Percentiles rank a stretch among this genome's conserved stretches.
Evolutionary conservation across 2,113 vertebrate species (phyloP).

Genomic region (Atherinomorus stipes): DNA sequence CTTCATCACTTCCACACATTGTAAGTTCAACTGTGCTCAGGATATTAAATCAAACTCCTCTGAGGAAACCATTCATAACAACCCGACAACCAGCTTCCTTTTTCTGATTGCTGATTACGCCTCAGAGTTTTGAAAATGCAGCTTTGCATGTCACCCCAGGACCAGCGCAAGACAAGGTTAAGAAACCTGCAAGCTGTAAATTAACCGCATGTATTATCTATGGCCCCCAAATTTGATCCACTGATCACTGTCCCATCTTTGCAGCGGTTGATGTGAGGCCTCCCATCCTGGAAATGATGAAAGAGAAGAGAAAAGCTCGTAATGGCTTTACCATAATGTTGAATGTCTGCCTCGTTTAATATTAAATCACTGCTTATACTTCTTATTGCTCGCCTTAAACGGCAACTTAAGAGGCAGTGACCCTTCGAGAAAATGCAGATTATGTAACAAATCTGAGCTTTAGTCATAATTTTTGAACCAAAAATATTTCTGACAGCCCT

Average conservation of each 20-base stretch:
- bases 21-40: conserved; percentile 46
- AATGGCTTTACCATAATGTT: conserved; percentile 77
- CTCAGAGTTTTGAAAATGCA: conserved; percentile 63
- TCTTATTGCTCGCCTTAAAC: conserved; percentile 66
- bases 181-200: conserved; percentile 73
- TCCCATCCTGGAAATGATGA: conserved; percentile 69
- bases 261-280: conserved; percentile 48
- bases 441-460: conserved; percentile 4
- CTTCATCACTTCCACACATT: conserved; percentile 16
- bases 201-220: conserved; percentile 73
- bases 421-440: conserved; percentile 36
- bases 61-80: conserved; percentile 69
- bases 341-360: conserved; percentile 63
- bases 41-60: conserved; percentile 71
- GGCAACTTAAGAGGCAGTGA: conserved; percentile 53
- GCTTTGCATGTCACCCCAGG: conserved; percentile 54
- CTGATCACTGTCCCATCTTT: conserved; percentile 58
- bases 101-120: conserved; percentile 80
- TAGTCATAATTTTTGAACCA: not conserved
- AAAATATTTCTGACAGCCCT: conserved; percentile 23
- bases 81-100: conserved; percentile 70
- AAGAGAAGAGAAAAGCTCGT: conserved; percentile 64
- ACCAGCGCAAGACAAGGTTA: conserved; percentile 53
- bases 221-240: conserved; percentile 44
- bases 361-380: conserved; percentile 76